Base-by-base conservation (phyloP, 2,888 invertebrate species). In the Temnothorax ravouxi region DNA sequence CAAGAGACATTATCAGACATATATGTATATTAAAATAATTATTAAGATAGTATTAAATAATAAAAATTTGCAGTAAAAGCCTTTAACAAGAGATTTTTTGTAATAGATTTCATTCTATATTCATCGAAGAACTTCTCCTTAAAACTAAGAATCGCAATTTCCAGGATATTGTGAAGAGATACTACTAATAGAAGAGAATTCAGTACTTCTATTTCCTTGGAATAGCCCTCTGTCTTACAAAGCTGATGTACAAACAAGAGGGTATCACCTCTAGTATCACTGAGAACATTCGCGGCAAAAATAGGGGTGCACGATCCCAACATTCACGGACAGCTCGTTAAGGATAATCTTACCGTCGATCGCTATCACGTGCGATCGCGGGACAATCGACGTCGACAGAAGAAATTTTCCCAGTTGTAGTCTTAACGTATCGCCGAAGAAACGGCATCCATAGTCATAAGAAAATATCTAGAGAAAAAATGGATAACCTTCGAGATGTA, bases 381-480 rank as follows among this genome's bases (percentile, higher is more conserved):
- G 54, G 50, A 82, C 83, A 74, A 84, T 81, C 71, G 47, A 67
- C 64, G 66, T 74, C 71, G 47, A 67, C 64, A 56, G 59, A 15
- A 62, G 83, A 85, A 88, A 86, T 84, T 86, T 83, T 75, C 77
- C 71, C 34, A 54, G 72, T 13, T 83, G 86, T 71, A 76, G 44
- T 67, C 52, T n/a, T 52, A 79, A 75, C 74, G 75, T 80, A 72
- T 62, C 72, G 61, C 18, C 50, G 50, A 62, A 80, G 84, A 85
- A 87, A 86, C 75, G 29, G 25, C 54, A 69, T 79, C 52, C 77
- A 82, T 79, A 34, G 61, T 41, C 41, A 25, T 41, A 54, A 11
- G 77, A 85, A 83, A 64, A 54, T 72, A 81, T 61, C 25, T 50
- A 44, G 3, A 64, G 9, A 41, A 64, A 64, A 41, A 64, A 64